These are phyloP conservation scores for Drosophila nasuta DNA, from an alignment of 1,140 invertebrate genomes.

Conservation along the genomic window DNA sequence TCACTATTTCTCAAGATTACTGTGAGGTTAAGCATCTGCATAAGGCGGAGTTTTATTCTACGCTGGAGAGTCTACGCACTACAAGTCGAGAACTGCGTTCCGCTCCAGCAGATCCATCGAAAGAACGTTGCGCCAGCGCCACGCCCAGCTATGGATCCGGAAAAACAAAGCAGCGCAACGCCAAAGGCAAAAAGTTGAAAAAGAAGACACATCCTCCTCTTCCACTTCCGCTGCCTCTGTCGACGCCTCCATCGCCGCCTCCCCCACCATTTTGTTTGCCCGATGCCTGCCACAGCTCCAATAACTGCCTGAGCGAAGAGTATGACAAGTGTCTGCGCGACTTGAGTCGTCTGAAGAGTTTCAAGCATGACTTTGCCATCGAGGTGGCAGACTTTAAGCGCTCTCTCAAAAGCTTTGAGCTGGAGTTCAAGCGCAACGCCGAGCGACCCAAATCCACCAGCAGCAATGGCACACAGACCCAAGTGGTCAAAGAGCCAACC, in stretches of 20 bases:
- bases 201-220: constrained; percentile 35
- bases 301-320: constrained; percentile 61
- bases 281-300: constrained; percentile 28
- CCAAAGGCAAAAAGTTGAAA: constrained; percentile 54
- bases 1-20: constrained; percentile 60
- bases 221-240: neutral
- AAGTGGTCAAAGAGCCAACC: neutral
- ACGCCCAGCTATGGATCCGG: constrained; percentile 42
- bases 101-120: neutral
- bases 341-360: constrained; percentile 60
- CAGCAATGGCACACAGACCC: constrained; percentile 50
- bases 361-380: constrained; percentile 72
- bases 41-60: constrained; percentile 77
- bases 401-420: constrained; percentile 66
- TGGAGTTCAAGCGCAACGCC: constrained; percentile 58
- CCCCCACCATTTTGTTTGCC: constrained; percentile 6
- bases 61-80: constrained; percentile 69
- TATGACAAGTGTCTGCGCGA: constrained; percentile 66
- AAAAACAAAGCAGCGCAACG: constrained; percentile 50
- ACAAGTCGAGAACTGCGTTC: constrained; percentile 71
- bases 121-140: constrained; percentile 46
- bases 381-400: constrained; percentile 76
- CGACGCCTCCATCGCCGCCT: constrained; percentile 8
- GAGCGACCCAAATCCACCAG: constrained; percentile 60
- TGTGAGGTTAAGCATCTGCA: constrained; percentile 81